phyloP scores from a whole-genome alignment of 2,888 invertebrate species.

The Drosophila stalkeri region DNA sequence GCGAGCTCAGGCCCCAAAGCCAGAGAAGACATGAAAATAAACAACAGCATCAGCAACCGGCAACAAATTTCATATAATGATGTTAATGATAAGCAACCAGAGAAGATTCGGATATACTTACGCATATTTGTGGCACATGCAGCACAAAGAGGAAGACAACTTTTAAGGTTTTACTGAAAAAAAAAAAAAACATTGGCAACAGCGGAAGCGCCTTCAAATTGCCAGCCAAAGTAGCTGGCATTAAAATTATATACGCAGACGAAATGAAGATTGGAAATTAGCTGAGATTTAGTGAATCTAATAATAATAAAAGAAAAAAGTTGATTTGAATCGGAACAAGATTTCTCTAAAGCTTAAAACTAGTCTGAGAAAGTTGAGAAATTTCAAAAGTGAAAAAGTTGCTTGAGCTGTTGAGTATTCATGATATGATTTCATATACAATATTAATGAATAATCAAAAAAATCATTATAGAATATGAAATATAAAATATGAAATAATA shows the following conservation, averaged over 20 bases:
- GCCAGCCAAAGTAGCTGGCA: conserved; percentile 20
- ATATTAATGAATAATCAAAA: not conserved
- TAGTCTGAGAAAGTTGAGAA: not conserved
- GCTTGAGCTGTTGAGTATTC: not conserved
- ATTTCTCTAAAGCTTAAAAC: not conserved
- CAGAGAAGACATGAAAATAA: conserved; percentile 33
- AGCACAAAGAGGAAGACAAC: conserved; percentile 26
- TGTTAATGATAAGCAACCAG: conserved; percentile 75
- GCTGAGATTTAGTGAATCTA: conserved; percentile 24
- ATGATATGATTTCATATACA: not conserved
- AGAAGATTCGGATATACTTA: conserved; percentile 64
- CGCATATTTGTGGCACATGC: conserved; percentile 75
- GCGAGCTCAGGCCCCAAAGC: conserved; percentile 39
- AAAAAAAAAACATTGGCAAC: conserved; percentile 11
- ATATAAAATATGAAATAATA: too few relatives aligned
- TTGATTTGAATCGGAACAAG: conserved; percentile 23
- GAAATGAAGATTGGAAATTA: conserved; percentile 39
- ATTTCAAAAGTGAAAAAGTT: not conserved
- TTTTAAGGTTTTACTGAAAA: conserved; percentile 8
- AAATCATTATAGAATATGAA: too few relatives aligned
- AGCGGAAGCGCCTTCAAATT: conserved; percentile 44
- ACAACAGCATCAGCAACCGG: conserved; percentile 36
- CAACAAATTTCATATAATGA: conserved; percentile 70
- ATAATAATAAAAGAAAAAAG: not conserved
- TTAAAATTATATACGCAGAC: not conserved